Evolutionary conservation across 2,888 invertebrate species (phyloP), one percentile per base, ranked within the genome.

Genomic region (Ethmia dodecea): DNA sequence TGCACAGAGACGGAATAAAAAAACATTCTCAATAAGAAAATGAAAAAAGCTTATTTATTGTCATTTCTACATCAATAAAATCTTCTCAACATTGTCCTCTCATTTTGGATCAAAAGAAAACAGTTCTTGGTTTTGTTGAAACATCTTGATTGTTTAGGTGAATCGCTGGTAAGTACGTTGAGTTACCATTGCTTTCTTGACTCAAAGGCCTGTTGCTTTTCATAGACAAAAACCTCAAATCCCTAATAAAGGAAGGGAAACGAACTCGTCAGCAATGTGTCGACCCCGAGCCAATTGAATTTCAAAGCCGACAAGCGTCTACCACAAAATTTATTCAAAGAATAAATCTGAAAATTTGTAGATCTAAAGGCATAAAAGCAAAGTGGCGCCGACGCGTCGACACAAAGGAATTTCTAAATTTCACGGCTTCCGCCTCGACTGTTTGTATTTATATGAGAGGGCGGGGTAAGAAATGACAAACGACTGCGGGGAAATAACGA

Each of bases 291-390:
- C 79, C 84, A 84, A 84, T 84, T 86, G 86, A 83, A 84, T 84
- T 84, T 84, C 86, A 84, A 84, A 83, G 83, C 79, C 76, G 72
- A 73, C 77, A 78, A 74, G 61, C 78, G 68, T 74, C 72, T 73
- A 84, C 84, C 81, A 73, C 83, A 68, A 83, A 86, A 80, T 84
- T 78, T 86, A 86, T 86, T 84, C 86, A 81, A 83, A 83, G 84
- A 86, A 86, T 83, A 86, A 84, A 86, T 86, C 84, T 86, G 78
- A 84, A 84, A 86, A 84, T 83, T 86, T 83, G 84, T 79, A 80
- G 78, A 81, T 84, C 79, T 77, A 68, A 86, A 75, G 80, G 79
- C 80, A 75, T 77, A 73, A 73, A 75, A 66, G 70, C 69, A 69
- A 79, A 77, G 76, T 75, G 81, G 77, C 79, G 76, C 69, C 77